phyloP scores from a whole-genome alignment of 2,888 invertebrate genomes.

The Chrysolina americana region DNA sequence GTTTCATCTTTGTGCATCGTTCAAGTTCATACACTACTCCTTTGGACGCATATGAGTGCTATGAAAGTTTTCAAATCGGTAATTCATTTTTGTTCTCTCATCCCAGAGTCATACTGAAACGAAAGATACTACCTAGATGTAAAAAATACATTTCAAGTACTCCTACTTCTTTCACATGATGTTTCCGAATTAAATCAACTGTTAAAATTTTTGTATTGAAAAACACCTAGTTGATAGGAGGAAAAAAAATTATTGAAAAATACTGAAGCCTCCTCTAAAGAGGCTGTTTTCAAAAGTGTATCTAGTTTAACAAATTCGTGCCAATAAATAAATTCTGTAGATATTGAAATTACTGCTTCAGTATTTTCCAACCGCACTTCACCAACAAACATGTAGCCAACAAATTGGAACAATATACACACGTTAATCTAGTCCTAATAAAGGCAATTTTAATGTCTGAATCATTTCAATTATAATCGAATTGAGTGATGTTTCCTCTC shows the following conservation, averaged over 20 bases:
- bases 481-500: background rate
- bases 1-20: too few relatives aligned
- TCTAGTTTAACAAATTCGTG: background rate
- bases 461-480: background rate
- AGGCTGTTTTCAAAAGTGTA: too few relatives aligned
- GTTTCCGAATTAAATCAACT: background rate
- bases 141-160: too few relatives aligned
- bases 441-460: background rate
- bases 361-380: background rate
- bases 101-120: too few relatives aligned
- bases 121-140: too few relatives aligned
- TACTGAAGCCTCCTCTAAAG: background rate
- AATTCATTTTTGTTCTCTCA: too few relatives aligned
- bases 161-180: background rate
- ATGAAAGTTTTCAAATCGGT: too few relatives aligned
- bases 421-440: background rate
- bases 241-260: background rate
- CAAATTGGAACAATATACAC: background rate
- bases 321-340: background rate
- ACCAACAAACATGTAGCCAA: background rate
- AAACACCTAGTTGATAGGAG: background rate
- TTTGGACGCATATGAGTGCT: too few relatives aligned
- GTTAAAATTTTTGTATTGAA: too few relatives aligned
- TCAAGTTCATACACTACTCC: too few relatives aligned
- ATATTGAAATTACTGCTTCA: background rate